A percentile compares a stretch with the other conserved stretches of the same genome.
phyloP scores from a whole-genome alignment of 2,797 vertebrate genomes.

The Pseudopleuronectes americanus region DNA sequence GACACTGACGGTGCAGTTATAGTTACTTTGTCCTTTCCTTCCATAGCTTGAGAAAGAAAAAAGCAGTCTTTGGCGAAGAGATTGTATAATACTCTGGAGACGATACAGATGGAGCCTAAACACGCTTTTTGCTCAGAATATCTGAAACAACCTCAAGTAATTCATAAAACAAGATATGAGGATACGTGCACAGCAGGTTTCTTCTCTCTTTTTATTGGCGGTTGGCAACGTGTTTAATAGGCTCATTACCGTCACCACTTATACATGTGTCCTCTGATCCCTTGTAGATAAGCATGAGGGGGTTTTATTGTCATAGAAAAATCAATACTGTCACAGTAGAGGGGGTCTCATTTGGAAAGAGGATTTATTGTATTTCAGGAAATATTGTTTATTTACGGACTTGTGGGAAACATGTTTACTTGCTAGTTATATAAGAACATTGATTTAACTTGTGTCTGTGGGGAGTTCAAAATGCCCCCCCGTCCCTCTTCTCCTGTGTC shows the following conservation, averaged over 20 bases:
- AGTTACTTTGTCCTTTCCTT: slow-evolving; percentile 33
- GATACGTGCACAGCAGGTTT: slow-evolving; percentile 18
- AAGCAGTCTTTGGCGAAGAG: slow-evolving; percentile 13
- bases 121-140: slow-evolving; percentile 3
- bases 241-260: no score
- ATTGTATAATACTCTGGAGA: slow-evolving; percentile 5
- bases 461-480: no score
- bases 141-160: not conserved
- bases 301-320: not conserved
- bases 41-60: not conserved
- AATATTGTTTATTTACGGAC: not conserved
- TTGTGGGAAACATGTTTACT: not conserved
- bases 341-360: not conserved
- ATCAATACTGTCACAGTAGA: not conserved
- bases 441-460: not conserved
- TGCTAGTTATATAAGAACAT: not conserved
- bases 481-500: no score
- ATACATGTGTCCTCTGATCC: slow-evolving; percentile 12
- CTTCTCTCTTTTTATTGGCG: not conserved
- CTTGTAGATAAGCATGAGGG: not conserved
- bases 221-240: no score
- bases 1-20: slow-evolving; percentile 28
- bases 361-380: no score
- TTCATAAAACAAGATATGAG: slow-evolving; percentile 14
- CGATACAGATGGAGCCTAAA: slow-evolving; percentile 14